Evolutionary conservation across 2,888 invertebrate species (phyloP).

Genomic region (Dyspetes luteomarginatus): DNA sequence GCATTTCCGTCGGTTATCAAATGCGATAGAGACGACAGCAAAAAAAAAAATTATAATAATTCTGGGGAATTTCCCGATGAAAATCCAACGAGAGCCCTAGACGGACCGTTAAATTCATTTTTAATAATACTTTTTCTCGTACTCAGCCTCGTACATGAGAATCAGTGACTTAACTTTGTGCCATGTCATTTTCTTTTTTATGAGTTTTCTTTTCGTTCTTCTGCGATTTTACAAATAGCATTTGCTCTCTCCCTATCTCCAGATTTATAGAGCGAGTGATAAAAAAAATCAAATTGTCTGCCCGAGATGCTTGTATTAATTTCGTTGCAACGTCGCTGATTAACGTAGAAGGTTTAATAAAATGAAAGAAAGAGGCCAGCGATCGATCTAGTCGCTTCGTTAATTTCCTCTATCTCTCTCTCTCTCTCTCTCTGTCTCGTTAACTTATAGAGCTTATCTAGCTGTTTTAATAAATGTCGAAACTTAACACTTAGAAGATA

Average conservation of each 20-base stretch:
- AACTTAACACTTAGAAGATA: conserved; percentile 36
- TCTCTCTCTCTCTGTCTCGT: not conserved
- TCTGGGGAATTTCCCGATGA: conserved; percentile 31
- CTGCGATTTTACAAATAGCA: conserved; percentile 1
- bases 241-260: conserved; percentile 3
- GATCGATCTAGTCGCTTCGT: conserved; percentile 47
- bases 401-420: conserved; percentile 13
- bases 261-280: conserved; percentile 20
- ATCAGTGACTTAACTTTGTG: conserved; percentile 54
- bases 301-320: conserved; percentile 54
- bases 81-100: conserved; percentile 9
- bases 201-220: conserved; percentile 9
- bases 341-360: no score
- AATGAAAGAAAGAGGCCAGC: conserved; percentile 31
- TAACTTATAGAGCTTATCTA: conserved; percentile 18
- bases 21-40: no score
- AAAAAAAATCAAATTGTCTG: conserved; percentile 19
- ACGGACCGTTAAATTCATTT: not conserved
- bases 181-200: conserved; percentile 54
- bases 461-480: conserved; percentile 14
- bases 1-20: no score
- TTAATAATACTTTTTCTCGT: conserved; percentile 13
- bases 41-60: no score
- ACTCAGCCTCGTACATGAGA: not conserved
- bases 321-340: conserved; percentile 32